These are phyloP conservation scores for Drosophila serrata DNA, from an alignment of 1,140 invertebrate species.

Conservation along the genomic window DNA sequence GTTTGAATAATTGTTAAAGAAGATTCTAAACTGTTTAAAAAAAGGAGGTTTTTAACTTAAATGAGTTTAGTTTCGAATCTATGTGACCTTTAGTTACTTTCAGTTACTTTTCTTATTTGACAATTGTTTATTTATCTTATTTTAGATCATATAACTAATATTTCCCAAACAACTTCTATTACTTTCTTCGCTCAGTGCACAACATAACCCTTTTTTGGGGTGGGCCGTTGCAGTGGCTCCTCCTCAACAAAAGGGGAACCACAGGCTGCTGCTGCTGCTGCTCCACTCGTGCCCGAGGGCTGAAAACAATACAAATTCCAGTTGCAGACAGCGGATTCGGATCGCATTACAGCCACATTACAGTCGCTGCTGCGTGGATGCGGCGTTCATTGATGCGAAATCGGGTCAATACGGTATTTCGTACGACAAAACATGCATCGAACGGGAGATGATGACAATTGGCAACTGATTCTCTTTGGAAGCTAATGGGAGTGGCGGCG, in stretches of 20 bases:
- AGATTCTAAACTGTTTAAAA: background rate
- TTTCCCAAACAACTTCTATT: background rate
- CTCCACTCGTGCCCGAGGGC: constrained; percentile 29
- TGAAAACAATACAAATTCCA: constrained; percentile 51
- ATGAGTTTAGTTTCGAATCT: too few species aligned
- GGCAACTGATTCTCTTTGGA: constrained; percentile 43
- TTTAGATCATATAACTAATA: too few species aligned
- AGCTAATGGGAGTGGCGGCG: constrained; percentile 22
- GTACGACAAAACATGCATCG: constrained; percentile 21
- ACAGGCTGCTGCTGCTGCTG: constrained; percentile 23
- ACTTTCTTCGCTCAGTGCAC: background rate
- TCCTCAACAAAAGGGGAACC: constrained; percentile 33
- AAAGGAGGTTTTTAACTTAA: too few species aligned
- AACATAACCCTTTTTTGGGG: constrained; percentile 23
- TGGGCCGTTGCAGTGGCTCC: constrained; percentile 18
- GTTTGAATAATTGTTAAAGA: background rate
- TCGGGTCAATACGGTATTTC: constrained; percentile 80
- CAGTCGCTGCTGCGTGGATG: constrained; percentile 5
- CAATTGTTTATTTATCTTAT: background rate
- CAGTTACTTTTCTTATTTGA: background rate
- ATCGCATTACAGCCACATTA: constrained; percentile 60
- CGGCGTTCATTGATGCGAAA: constrained; percentile 66
- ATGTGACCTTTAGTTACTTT: background rate
- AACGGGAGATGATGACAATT: constrained; percentile 63
- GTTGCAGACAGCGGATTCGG: constrained; percentile 44